A percentile compares a stretch with the other conserved stretches of the same genome.
phyloP scores from a whole-genome alignment of 2,113 vertebrate genomes.

The Corythoichthys haematopterus region DNA sequence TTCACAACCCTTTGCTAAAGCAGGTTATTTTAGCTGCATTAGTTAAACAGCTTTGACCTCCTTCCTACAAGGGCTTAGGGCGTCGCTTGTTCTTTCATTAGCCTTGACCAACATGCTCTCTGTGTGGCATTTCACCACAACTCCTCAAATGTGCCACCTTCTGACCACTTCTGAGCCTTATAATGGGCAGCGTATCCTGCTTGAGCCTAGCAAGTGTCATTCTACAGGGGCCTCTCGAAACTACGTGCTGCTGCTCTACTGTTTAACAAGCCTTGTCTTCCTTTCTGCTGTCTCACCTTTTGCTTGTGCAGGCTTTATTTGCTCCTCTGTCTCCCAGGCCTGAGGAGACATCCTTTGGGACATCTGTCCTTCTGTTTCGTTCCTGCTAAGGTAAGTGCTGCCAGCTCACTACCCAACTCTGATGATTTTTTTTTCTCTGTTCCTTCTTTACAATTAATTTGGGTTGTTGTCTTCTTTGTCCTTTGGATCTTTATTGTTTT shows the following conservation, averaged over 20 bases:
- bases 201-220: slow-evolving; percentile 6
- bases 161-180: slow-evolving; percentile 25
- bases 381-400: slow-evolving; percentile 54
- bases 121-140: slow-evolving; percentile 64
- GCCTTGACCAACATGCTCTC: slow-evolving; percentile 24
- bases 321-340: slow-evolving; percentile 29
- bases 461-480: not conserved
- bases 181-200: slow-evolving; percentile 32
- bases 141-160: slow-evolving; percentile 67
- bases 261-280: slow-evolving; percentile 41
- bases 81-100: slow-evolving; percentile 40
- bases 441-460: not conserved
- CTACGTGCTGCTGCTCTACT: slow-evolving; percentile 24
- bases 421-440: not conserved
- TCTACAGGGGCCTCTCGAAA: slow-evolving; percentile 17
- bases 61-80: slow-evolving; percentile 1
- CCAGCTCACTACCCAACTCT: not conserved
- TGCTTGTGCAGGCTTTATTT: slow-evolving; percentile 18
- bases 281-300: slow-evolving; percentile 20
- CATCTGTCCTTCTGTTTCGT: slow-evolving; percentile 52
- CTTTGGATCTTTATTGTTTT: not conserved
- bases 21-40: slow-evolving; percentile 41
- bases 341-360: slow-evolving; percentile 46
- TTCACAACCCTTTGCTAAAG: slow-evolving; percentile 1
- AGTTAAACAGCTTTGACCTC: slow-evolving; percentile 33